These are phyloP conservation scores for Clarias gariepinus DNA, from an alignment of 2,113 vertebrate genomes.

Conservation along the genomic window DNA sequence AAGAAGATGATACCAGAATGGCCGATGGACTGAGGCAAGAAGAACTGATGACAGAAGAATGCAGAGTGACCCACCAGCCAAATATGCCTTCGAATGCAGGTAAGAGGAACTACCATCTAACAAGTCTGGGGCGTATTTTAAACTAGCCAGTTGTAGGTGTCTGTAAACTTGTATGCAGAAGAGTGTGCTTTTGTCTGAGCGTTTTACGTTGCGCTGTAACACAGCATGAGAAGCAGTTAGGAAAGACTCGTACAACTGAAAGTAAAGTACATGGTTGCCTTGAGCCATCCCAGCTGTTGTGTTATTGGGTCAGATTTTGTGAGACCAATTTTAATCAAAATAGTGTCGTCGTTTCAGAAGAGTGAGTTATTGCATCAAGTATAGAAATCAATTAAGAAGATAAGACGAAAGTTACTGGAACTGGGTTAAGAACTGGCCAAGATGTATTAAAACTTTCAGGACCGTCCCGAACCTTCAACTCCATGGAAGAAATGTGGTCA, in stretches of 20 bases:
- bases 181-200: background rate
- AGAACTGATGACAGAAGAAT: background rate
- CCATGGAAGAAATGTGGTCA: too few relatives aligned
- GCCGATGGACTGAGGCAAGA: background rate
- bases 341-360: too few relatives aligned
- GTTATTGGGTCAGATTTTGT: background rate
- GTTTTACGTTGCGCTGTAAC: background rate
- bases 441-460: too few relatives aligned
- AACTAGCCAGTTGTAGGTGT: too few relatives aligned
- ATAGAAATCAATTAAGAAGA: too few relatives aligned
- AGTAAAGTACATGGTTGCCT: too few relatives aligned
- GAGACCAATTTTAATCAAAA: background rate
- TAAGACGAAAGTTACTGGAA: too few relatives aligned
- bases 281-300: background rate
- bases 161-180: too few relatives aligned
- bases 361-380: too few relatives aligned
- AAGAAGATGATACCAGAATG: background rate
- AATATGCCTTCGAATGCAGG: conserved; percentile 6
- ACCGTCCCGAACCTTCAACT: too few relatives aligned
- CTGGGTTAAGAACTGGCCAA: too few relatives aligned
- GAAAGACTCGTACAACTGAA: background rate
- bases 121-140: background rate
- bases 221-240: background rate
- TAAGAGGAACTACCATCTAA: background rate
- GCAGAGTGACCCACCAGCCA: background rate